Evolutionary conservation across 2,797 vertebrate species (phyloP).

Genomic region (Botia almorhae): DNA sequence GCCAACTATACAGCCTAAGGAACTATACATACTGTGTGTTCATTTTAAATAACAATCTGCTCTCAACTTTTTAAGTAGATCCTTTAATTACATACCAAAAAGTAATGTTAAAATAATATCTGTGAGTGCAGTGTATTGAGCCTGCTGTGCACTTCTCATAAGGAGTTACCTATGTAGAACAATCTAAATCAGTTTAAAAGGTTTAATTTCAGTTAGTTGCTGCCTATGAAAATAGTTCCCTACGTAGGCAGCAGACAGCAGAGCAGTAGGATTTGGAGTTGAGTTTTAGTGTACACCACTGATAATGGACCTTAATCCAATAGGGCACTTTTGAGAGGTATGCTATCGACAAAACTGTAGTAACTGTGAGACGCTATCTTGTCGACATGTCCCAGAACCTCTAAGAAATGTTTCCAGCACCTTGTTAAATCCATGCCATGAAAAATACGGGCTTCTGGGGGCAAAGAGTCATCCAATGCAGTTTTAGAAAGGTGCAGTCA

Average conservation of each 20-base stretch:
- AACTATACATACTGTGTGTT: too few species aligned
- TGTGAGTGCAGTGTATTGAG: too few species aligned
- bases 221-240: too few species aligned
- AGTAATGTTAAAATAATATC: too few species aligned
- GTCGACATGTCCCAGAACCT: neutral
- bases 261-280: neutral
- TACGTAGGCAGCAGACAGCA: too few species aligned
- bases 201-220: too few species aligned
- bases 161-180: neutral
- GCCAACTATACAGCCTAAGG: neutral
- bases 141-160: neutral
- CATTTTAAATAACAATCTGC: too few species aligned
- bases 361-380: neutral
- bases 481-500: slow-evolving; percentile 6
- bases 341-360: neutral
- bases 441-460: neutral
- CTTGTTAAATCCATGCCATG: neutral
- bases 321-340: neutral
- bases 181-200: neutral
- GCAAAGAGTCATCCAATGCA: neutral
- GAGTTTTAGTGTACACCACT: neutral
- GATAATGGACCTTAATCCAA: neutral
- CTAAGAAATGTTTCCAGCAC: neutral
- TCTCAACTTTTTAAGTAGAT: too few species aligned
- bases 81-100: too few species aligned